Conservation (phyloP, 2,888 invertebrate genomes). For the Ctena decussata region DNA sequence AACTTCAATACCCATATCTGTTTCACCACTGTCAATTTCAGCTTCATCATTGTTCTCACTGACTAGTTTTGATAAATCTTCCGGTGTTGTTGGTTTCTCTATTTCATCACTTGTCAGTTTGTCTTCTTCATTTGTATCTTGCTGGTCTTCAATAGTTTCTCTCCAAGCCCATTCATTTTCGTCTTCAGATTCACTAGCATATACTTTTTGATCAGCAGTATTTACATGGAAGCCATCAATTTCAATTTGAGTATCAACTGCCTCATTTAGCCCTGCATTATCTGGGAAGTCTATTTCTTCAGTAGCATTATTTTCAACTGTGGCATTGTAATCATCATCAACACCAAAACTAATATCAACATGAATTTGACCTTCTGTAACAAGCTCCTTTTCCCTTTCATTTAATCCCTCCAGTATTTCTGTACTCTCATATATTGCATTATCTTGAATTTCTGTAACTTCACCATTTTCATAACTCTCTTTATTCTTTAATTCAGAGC, state of each 20-base stretch:
- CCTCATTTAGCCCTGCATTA: not conserved
- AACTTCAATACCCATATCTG: not conserved
- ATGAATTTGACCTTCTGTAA: constrained; percentile 4
- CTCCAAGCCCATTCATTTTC: constrained; percentile 46
- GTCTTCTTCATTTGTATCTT: not conserved
- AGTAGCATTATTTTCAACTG: not conserved
- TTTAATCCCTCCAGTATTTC: not conserved
- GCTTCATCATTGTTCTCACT: not conserved
- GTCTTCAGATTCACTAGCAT: not conserved
- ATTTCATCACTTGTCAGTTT: not conserved
- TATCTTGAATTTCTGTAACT: not conserved
- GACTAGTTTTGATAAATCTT: not conserved
- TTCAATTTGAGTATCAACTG: not conserved
- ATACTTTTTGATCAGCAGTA: constrained; percentile 3
- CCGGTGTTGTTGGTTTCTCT: not conserved
- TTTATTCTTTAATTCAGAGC: not conserved
- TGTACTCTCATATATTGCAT: not conserved
- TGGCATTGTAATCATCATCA: not conserved
- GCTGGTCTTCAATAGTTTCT: not conserved
- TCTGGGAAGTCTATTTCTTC: not conserved
- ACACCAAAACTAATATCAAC: not conserved
- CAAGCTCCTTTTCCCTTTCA: not conserved
- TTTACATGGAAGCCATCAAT: not conserved
- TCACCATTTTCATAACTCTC: not conserved
- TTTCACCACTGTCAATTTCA: not conserved